phyloP scores from a whole-genome alignment of 2,113 vertebrate species.

The Cacatua alba region DNA sequence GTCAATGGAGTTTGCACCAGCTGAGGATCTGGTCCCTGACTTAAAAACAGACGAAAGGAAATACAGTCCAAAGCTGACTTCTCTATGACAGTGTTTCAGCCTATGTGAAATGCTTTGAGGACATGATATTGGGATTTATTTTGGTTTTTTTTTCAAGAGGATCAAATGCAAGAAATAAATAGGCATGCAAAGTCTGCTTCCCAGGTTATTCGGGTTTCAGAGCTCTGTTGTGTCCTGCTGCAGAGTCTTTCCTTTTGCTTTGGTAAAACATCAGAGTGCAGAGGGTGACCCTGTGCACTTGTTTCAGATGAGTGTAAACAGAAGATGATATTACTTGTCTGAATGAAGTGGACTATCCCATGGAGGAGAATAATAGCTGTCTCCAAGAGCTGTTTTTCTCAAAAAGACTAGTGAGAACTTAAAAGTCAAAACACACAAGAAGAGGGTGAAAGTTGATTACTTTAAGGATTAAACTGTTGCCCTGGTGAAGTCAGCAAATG shows the following conservation, averaged over 20 bases:
- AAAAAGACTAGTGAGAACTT: conserved; percentile 73
- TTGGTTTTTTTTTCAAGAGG: not conserved
- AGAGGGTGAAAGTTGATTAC: conserved; percentile 79
- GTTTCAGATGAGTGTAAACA: conserved; percentile 77
- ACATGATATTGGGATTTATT: conserved; percentile 36
- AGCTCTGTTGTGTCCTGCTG: conserved; percentile 37
- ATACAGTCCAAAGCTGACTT: conserved; percentile 21
- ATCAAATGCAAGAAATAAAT: conserved; percentile 64
- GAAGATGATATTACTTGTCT: conserved; percentile 77
- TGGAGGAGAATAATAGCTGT: conserved; percentile 81
- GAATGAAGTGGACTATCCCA: conserved; percentile 76
- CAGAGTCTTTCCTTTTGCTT: conserved; percentile 54
- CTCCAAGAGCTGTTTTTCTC: conserved; percentile 75
- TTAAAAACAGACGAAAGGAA: conserved; percentile 36
- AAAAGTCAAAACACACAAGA: conserved; percentile 74
- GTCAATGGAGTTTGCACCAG: not conserved
- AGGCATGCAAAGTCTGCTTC: conserved; percentile 51
- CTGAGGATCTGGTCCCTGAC: not conserved
- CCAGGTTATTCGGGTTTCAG: conserved; percentile 60
- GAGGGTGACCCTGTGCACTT: conserved; percentile 66
- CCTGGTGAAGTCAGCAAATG: conserved; percentile 82
- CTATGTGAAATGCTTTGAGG: conserved; percentile 52
- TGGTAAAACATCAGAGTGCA: conserved; percentile 70
- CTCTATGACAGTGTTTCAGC: conserved; percentile 30
- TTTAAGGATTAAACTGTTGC: conserved; percentile 83